Base-by-base conservation (phyloP, 2,888 invertebrate species). In the Hedya salicella region DNA sequence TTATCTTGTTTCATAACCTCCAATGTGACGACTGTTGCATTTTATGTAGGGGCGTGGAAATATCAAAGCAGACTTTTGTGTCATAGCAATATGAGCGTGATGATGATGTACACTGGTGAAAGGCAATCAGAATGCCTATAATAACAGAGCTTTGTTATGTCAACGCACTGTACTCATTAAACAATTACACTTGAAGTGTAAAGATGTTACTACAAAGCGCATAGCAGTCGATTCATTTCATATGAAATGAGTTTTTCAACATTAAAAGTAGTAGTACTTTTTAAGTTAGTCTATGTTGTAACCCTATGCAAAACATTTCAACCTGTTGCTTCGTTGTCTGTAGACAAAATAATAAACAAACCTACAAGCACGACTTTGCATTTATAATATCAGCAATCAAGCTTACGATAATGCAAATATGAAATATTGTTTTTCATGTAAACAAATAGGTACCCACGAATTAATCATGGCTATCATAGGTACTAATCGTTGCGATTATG, bases 91-190 rank as follows among this genome's bases (percentile, higher is more conserved):
- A 19, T 16, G 36, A 36, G 17, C 1, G 0, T 36, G n/a, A n/a
- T n/a, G n/a, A n/a, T 17, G 36, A 19, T 52, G 36, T 21, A 13
- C 48, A 21, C 49, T 14, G n/a, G 30, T 30, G 49, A 49, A 49
- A 49, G 49, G 30, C 19, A 46, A 17, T 30, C 8, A 16, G 14
- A 49, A 30, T 30, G 9, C 11, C 48, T 48, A 16, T 48, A 48
- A 48, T 48, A 48, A 48, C 48, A 48, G 21, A 21, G 21, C 48
- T 48, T n/a, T 48, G 52, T 52, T 36, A 52, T 36, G 52, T 52
- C 52, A 36, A 36, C 52, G 13, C 36, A 17, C 52, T 5, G 30
- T 52, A 16, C 13, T 32, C 30, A 9, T 52, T 6, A 52, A 52
- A 52, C 52, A 52, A 52, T 52, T 52, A 52, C 32, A 17, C 36